Evolutionary conservation across 2,797 vertebrate genomes (phyloP).

Genomic region (Rhynchonycteris naso): DNA sequence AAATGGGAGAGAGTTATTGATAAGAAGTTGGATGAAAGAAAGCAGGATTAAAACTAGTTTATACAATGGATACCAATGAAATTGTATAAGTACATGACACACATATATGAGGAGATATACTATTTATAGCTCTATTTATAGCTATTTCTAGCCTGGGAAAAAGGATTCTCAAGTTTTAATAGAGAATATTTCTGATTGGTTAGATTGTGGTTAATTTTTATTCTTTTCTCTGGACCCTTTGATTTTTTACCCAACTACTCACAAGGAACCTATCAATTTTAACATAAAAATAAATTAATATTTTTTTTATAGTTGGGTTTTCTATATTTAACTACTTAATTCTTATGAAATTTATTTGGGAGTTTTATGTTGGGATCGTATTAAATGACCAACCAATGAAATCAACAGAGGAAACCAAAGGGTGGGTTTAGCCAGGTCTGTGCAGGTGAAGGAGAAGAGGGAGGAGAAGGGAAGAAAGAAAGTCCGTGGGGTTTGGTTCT

Average conservation of each 20-base stretch:
- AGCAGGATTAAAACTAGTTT: not conserved
- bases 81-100: not conserved
- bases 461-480: rapidly evolving
- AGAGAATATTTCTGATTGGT: not conserved
- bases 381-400: not conserved
- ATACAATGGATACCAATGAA: not conserved
- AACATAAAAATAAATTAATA: conserved; percentile 34
- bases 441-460: not conserved
- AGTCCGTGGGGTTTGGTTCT: rapidly evolving
- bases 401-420: not conserved
- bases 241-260: not conserved
- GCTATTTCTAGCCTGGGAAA: not conserved
- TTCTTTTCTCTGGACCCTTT: not conserved
- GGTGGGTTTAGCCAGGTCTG: not conserved
- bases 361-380: not conserved
- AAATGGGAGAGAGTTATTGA: not conserved
- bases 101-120: not conserved
- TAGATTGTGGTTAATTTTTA: not conserved
- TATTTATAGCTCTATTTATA: not conserved
- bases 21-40: not conserved
- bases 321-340: not conserved
- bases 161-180: not conserved
- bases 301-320: not conserved
- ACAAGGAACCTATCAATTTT: not conserved
- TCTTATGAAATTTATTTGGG: not conserved